Conservation (phyloP, 2,797 vertebrate species). For the Linurgus olivaceus region DNA sequence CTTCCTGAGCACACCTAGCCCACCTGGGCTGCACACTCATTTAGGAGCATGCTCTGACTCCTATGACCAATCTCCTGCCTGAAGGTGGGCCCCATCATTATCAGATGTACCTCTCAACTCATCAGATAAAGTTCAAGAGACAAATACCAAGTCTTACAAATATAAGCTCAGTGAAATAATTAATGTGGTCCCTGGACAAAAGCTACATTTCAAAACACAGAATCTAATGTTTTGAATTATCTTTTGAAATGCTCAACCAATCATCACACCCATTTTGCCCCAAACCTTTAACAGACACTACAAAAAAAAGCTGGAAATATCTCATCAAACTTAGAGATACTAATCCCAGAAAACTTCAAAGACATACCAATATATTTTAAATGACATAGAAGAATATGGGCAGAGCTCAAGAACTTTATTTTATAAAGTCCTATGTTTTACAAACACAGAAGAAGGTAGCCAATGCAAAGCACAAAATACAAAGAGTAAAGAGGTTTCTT, state of each 20-base stretch:
- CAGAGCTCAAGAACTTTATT: background rate
- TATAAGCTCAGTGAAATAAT: background rate
- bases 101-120: background rate
- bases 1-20: background rate
- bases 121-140: background rate
- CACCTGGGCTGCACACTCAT: background rate
- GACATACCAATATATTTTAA: background rate
- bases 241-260: background rate
- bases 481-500: background rate
- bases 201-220: background rate
- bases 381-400: background rate
- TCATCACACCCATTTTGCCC: background rate
- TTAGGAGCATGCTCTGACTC: background rate
- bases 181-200: background rate
- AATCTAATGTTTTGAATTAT: background rate
- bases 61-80: background rate
- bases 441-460: background rate
- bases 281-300: background rate
- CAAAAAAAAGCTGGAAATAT: background rate
- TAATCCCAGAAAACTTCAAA: background rate
- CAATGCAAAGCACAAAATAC: slow-evolving; percentile 8
- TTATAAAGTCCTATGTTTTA: background rate
- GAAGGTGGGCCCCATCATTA: background rate
- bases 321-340: background rate
- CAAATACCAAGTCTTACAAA: background rate